Evolutionary conservation across 2,888 invertebrate species (phyloP), one percentile per base, ranked within the genome.

Genomic region (Baccha elongata): DNA sequence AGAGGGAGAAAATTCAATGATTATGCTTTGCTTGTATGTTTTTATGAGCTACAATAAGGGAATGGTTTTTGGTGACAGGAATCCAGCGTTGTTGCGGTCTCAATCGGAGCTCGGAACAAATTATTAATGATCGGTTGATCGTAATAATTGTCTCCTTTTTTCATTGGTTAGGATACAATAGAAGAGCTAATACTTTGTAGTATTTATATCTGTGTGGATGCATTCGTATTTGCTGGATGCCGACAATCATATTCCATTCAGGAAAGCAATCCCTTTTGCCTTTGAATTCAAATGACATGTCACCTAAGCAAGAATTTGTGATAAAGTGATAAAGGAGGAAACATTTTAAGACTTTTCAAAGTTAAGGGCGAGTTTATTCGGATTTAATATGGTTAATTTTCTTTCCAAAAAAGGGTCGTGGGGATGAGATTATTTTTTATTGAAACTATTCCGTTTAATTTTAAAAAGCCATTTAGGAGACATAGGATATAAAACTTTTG

Each of bases 71-170:
- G 84, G 84, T 84, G 84, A 84, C 84, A 84, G 78, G 79, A 69
- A 79, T 79, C 69, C 83, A 67, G 46, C 84, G 79, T 84, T 79
- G 84, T 84, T 84, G 84, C 84, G 84, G 84, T 84, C 84, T 84
- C 84, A 84, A 84, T 84, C 79, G 73, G 79, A 79, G 79, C 73
- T 78, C 84, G 79, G 79, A 69, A 84, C 84, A 84, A 84, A 84
- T 84, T 84, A 84, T 79, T 84, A 84, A 84, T 84, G 84, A 84
- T 84, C 84, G 52, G 84, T 79, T 84, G 84, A 84, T 84, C 84
- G 79, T 79, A 84, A 84, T 84, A 84, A 84, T 84, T 79, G 79
- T 84, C 74, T 79, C 65, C 78, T 74, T 78, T 78, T 83, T 60
- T 79, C 69, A 78, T 83, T 83, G 72, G 78, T 78, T 68, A 46